Evolutionary conservation across 2,113 vertebrate species (phyloP), one percentile per base, ranked within the genome.

Genomic region (Prunella fulvescens): DNA sequence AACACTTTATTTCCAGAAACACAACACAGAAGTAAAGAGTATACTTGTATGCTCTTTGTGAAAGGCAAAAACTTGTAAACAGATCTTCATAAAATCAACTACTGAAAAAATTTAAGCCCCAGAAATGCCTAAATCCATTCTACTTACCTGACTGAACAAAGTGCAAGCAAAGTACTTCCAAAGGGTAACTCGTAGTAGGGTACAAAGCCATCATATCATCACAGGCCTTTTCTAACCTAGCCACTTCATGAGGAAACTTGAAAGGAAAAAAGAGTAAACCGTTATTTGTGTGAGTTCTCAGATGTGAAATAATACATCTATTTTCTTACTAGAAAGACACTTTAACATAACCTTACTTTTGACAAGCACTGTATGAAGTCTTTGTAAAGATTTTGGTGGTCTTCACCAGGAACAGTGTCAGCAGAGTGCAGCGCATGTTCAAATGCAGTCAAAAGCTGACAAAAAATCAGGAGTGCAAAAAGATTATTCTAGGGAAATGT

Each of bases 371-470:
- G 98, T 96, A 99, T 97, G 81, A 98, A 99, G 79, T 98, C 98
- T 82, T 95, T 96, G 51, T 98, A 99, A 84, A 99, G 97, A 56
- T 95, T 97, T 92, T 97, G 97, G 88, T 99, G 99, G 47, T 98
- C 98, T 79, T 99, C 99, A 97, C 98, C 96, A 51, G 99, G 99
- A 50, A 98, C 60, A 29, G 95, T 60, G 18, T 98, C 97, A 47
- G 97, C 96, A 62, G 99, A 98, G 47, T 61, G 85, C 92, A 99
- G 64, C 1, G 98, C 98, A 79, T 98, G 98, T 92, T 99, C 99
- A 98, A 99, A 99, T 3, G 99, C 99, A 93, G 96, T 98, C 92
- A 99, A 95, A 91, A 99, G 97, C 99, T 99, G 96, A 95, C 44
- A 57, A 84, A 87, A 72, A 61, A 85, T 19, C 31, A 90, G 19